These are phyloP conservation scores for Ophion costatus DNA, from an alignment of 2,888 invertebrate genomes.

Conservation along the genomic window DNA sequence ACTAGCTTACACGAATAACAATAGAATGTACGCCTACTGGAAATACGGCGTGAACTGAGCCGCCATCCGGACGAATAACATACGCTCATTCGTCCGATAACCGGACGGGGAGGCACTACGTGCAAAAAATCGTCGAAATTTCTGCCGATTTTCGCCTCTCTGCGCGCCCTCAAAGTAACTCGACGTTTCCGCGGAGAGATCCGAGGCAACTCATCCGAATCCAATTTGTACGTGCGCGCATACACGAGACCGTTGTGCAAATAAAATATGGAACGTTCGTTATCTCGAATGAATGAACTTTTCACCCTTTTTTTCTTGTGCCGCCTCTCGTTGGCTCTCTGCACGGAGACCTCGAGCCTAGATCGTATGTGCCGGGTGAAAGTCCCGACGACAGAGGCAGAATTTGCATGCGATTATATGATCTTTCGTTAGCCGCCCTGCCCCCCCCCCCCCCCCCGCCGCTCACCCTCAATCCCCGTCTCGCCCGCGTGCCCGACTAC, in stretches of 20 bases:
- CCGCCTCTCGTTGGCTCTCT: background rate
- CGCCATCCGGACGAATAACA: too few species aligned
- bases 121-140: too few species aligned
- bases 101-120: too few species aligned
- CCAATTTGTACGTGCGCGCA: background rate
- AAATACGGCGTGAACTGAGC: too few species aligned
- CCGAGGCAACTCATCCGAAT: background rate
- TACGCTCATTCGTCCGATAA: too few species aligned
- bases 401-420: constrained; percentile 61
- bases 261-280: constrained; percentile 2
- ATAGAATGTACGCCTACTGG: too few species aligned
- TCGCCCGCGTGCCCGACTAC: background rate
- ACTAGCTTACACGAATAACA: too few species aligned
- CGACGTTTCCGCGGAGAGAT: background rate
- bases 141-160: too few species aligned
- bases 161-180: background rate
- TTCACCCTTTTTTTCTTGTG: constrained; percentile 43
- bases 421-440: constrained; percentile 48
- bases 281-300: constrained; percentile 53
- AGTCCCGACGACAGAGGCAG: constrained; percentile 59
- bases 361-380: constrained; percentile 43
- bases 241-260: background rate
- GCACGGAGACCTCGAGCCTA: background rate
- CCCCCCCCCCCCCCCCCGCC: background rate
- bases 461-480: too few species aligned